Percentiles rank a stretch among this genome's conserved stretches.
phyloP scores from a whole-genome alignment of 2,888 invertebrate genomes.

The Ophonus ardosiacus region DNA sequence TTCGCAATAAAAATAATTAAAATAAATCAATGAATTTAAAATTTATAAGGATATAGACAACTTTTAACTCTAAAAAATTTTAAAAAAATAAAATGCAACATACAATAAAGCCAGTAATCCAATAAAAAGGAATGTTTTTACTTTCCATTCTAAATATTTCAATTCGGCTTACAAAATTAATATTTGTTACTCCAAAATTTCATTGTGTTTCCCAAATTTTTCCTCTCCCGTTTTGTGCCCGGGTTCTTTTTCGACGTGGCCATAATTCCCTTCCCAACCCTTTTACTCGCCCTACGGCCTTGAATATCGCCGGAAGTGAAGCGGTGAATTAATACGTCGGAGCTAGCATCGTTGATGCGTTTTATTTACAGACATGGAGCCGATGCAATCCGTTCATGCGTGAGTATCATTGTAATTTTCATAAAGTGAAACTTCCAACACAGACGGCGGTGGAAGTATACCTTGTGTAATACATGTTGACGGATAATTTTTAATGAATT shows the following conservation, averaged over 20 bases:
- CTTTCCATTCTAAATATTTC: no score
- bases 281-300: neutral
- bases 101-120: no score
- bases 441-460: neutral
- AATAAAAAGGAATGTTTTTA: no score
- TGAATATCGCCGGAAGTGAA: slow-evolving; percentile 21
- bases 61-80: no score
- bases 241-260: neutral
- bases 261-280: neutral
- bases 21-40: no score
- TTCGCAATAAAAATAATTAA: no score
- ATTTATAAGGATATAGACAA: no score
- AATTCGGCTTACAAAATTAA: no score
- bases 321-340: slow-evolving; percentile 20
- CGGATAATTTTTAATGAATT: neutral
- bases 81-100: no score
- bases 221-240: neutral
- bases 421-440: neutral
- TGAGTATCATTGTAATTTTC: neutral
- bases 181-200: no score
- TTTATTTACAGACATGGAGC: neutral
- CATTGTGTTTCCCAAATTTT: no score
- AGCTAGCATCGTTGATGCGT: slow-evolving; percentile 11
- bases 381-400: neutral
- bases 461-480: neutral